Evolutionary conservation across 2,888 invertebrate species (phyloP), one percentile per base, ranked within the genome.

Genomic region (Chirona hameri): DNA sequence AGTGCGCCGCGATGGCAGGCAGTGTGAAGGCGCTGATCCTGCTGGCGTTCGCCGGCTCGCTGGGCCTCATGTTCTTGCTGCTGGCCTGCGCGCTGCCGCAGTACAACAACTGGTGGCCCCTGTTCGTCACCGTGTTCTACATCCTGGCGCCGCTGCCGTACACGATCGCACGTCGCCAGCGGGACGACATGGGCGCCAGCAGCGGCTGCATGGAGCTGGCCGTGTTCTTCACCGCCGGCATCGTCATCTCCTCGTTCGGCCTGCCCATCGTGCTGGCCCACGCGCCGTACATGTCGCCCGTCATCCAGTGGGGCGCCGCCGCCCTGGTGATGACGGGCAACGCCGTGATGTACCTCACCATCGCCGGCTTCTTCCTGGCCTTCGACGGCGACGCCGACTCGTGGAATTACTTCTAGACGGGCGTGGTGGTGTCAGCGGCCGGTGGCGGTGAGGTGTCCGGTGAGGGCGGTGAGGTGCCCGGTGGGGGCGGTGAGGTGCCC

Each of bases 61-160:
- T 98, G 89, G 99, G 99, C 85, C 96, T 99, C 93, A 98, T 98
- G 83, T 93, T 99, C 88, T 93, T 99, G 85, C 97, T 99, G 88
- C 90, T 99, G 86, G 98, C 97, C 83, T 99, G 99, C 91, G 98
- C 98, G 85, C 91, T 99, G 87, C 96, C 97, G 84, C 88, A 91
- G 85, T 93, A 93, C 87, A 92, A 92, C 88, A 91, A 93, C 88
- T 99, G 98, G 96, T 99, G 98, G 94, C 98, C 99, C 84, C 95
- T 99, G 90, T 98, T 99, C 87, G 98, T 98, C 84, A 92, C 99
- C 81, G 88, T 98, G 83, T 99, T 99, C 90, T 99, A 99, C 88
- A 87, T 96, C 76, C 88, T 98, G 85, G 92, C 96, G 24, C 98
- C 98, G 0, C 90, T 99, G 81, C 99, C 99, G n/a, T 95, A 96